These are phyloP conservation scores for Drosophila takahashii DNA, from an alignment of 1,140 invertebrate genomes.

Conservation along the genomic window DNA sequence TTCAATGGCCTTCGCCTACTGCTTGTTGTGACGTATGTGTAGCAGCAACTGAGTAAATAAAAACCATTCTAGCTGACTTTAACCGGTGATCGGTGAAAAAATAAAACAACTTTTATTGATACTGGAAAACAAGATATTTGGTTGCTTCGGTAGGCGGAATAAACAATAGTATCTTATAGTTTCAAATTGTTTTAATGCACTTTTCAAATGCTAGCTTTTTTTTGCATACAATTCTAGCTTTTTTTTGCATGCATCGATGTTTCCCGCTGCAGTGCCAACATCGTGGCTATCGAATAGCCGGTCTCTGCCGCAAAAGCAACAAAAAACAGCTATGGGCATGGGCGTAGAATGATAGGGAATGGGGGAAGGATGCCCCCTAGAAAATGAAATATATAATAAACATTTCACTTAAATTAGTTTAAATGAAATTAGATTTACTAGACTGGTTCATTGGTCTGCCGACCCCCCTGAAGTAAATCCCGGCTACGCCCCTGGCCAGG, in stretches of 20 bases:
- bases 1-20: background rate
- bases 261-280: conserved; percentile 15
- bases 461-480: background rate
- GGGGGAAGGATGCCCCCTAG: background rate
- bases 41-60: background rate
- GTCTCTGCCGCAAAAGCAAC: conserved; percentile 27
- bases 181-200: too few relatives aligned
- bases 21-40: background rate
- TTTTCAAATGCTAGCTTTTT: background rate
- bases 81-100: background rate
- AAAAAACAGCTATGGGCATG: conserved; percentile 12
- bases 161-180: too few relatives aligned
- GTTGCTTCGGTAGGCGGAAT: too few relatives aligned
- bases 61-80: background rate
- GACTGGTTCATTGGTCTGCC: too few relatives aligned
- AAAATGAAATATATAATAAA: background rate
- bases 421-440: background rate
- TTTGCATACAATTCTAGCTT: background rate
- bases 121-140: too few relatives aligned
- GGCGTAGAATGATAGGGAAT: background rate
- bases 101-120: background rate
- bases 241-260: background rate
- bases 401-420: background rate
- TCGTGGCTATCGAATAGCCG: conserved; percentile 25
- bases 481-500: background rate